Evolutionary conservation across 2,888 invertebrate genomes (phyloP).

Genomic region (Amphipyra tragopoginis): DNA sequence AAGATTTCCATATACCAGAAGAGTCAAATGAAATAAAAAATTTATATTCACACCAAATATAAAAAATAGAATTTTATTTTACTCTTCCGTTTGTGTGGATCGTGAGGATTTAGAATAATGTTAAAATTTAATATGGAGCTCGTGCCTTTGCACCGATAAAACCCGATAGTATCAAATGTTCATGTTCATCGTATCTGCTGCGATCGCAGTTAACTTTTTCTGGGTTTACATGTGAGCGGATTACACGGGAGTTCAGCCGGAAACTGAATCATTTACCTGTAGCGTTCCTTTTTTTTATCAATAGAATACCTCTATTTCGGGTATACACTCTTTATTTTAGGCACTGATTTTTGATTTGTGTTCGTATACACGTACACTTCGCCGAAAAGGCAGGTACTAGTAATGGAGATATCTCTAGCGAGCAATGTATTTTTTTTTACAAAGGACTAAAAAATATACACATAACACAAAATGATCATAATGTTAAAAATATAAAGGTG

Average conservation of each 20-base stretch:
- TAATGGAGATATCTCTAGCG: too few relatives aligned
- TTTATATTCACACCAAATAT: constrained; percentile 16
- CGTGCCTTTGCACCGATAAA: constrained; percentile 3
- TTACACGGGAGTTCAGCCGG: background rate
- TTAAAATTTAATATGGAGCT: constrained; percentile 16
- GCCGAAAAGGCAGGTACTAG: too few relatives aligned
- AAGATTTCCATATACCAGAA: constrained; percentile 4
- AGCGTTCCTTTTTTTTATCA: background rate
- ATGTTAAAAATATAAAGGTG: too few relatives aligned
- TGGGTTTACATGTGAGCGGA: background rate
- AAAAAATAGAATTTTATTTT: too few relatives aligned
- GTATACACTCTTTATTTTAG: too few relatives aligned
- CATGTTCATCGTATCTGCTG: too few relatives aligned
- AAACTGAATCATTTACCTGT: background rate
- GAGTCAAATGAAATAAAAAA: constrained; percentile 4
- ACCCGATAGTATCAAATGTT: constrained; percentile 16
- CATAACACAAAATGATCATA: too few relatives aligned
- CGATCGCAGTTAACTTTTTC: constrained; percentile 2
- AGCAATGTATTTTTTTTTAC: too few relatives aligned
- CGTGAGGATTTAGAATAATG: background rate
- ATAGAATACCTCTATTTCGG: too few relatives aligned
- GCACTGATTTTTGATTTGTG: background rate
- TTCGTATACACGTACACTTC: background rate
- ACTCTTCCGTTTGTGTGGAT: background rate
- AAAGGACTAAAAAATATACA: too few relatives aligned